Evolutionary conservation across 2,888 invertebrate genomes (phyloP).

Genomic region (Archips xylosteana): DNA sequence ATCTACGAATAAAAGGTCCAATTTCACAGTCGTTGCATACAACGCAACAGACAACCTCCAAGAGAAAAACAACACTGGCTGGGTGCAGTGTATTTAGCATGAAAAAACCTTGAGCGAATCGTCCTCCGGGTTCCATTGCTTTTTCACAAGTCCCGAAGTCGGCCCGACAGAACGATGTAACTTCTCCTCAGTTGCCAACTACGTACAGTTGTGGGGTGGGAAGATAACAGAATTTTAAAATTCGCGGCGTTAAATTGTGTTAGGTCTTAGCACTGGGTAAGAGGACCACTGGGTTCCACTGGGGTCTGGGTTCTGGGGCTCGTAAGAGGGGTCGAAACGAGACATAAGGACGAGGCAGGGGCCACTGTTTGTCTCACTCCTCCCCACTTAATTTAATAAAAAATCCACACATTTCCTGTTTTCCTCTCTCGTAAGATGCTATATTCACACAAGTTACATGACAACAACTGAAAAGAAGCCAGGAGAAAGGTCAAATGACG

Average conservation of each 20-base stretch:
- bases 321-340: slow-evolving; percentile 43
- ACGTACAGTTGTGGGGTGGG: slow-evolving; percentile 47
- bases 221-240: slow-evolving; percentile 54
- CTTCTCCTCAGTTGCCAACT: slow-evolving; percentile 50
- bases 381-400: slow-evolving; percentile 70
- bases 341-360: slow-evolving; percentile 58
- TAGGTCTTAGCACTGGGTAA: slow-evolving; percentile 60
- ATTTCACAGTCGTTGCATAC: slow-evolving; percentile 70
- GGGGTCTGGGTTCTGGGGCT: too few species aligned
- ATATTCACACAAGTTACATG: slow-evolving; percentile 13
- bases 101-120: slow-evolving; percentile 43
- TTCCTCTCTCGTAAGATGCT: slow-evolving; percentile 18
- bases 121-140: slow-evolving; percentile 52
- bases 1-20: slow-evolving; percentile 64
- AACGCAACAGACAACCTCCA: slow-evolving; percentile 60
- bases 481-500: slow-evolving; percentile 3
- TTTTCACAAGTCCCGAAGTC: slow-evolving; percentile 51
- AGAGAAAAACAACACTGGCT: slow-evolving; percentile 47
- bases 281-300: too few species aligned
- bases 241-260: slow-evolving; percentile 59
- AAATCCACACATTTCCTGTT: slow-evolving; percentile 50
- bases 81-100: slow-evolving; percentile 56
- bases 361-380: slow-evolving; percentile 67
- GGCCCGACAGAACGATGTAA: slow-evolving; percentile 51
- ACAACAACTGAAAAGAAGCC: slow-evolving; percentile 20